A percentile compares a stretch with the other conserved stretches of the same genome.
These are phyloP conservation scores for Luscinia luscinia DNA, from an alignment of 2,797 vertebrate species.

Conservation along the genomic window DNA sequence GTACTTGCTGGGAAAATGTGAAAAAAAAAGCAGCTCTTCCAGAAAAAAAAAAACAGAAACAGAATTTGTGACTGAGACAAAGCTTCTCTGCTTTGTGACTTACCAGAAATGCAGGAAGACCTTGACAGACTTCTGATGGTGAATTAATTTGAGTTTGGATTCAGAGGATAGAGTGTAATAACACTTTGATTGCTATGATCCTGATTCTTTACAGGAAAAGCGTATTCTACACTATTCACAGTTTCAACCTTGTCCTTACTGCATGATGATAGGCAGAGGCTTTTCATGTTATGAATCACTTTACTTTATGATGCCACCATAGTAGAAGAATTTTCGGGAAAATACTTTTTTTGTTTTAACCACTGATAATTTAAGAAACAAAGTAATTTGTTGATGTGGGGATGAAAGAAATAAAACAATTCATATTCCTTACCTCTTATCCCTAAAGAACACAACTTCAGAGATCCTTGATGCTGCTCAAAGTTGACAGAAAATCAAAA, in stretches of 20 bases:
- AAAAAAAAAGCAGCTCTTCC: not conserved
- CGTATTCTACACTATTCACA: not conserved
- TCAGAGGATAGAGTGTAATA: not conserved
- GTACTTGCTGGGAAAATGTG: not conserved
- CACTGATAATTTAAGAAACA: not conserved
- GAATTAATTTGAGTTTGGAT: slow-evolving; percentile 14
- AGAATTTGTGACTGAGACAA: not conserved
- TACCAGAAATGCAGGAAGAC: not conserved
- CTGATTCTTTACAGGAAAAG: not conserved
- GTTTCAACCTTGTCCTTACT: not conserved
- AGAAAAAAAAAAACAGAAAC: not conserved
- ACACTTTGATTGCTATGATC: not conserved
- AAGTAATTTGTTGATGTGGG: not conserved
- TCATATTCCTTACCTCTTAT: not conserved
- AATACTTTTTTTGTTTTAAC: not conserved
- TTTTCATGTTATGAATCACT: not conserved
- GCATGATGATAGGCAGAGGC: not conserved
- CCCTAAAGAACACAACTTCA: not conserved
- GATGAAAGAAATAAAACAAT: not conserved
- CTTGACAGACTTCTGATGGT: not conserved
- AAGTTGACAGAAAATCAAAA: not conserved
- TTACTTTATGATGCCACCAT: not conserved
- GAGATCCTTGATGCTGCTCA: not conserved
- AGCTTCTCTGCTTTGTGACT: not conserved
- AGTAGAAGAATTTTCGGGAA: not conserved